Conservation (phyloP, 64 coral and sea anemone species). For the Montipora efflorescens region DNA sequence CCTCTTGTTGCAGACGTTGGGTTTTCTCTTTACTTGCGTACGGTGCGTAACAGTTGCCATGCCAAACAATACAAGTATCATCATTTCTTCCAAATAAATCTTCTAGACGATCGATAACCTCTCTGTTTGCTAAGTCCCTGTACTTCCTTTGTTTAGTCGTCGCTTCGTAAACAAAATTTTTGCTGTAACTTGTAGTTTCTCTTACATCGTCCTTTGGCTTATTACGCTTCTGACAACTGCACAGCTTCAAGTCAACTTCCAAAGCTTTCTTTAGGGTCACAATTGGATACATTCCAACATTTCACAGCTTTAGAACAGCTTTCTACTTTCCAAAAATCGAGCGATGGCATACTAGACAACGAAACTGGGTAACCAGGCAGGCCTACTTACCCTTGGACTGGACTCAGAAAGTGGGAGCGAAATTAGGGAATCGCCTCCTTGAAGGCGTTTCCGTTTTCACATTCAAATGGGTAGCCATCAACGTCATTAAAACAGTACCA, state of each 20-base stretch:
- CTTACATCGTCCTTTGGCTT: slow-evolving; percentile 41
- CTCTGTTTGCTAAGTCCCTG: slow-evolving; percentile 51
- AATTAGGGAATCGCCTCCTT: neutral
- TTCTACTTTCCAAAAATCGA: neutral
- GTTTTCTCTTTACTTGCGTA: slow-evolving; percentile 71
- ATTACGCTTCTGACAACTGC: slow-evolving; percentile 49
- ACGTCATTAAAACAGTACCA: neutral
- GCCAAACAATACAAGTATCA: slow-evolving; percentile 67
- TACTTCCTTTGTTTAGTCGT: slow-evolving; percentile 32
- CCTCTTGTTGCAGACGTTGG: slow-evolving; percentile 65
- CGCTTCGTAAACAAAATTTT: slow-evolving; percentile 65
- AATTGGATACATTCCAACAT: slow-evolving; percentile 34
- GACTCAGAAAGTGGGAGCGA: slow-evolving; percentile 7
- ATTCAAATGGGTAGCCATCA: neutral
- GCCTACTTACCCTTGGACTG: neutral
- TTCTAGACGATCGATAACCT: slow-evolving; percentile 58
- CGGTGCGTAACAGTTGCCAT: slow-evolving; percentile 61
- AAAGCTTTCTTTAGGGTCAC: slow-evolving; percentile 27
- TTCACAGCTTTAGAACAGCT: slow-evolving; percentile 1
- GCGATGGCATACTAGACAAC: slow-evolving; percentile 10
- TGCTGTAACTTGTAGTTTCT: slow-evolving; percentile 32
- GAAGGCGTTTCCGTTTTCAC: neutral
- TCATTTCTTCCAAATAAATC: slow-evolving; percentile 19
- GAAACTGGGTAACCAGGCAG: slow-evolving; percentile 9
- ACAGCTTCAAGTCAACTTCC: slow-evolving; percentile 49